Evolutionary conservation across 1,140 invertebrate species (phyloP), one percentile per base, ranked within the genome.

Genomic region (Drosophila busckii): DNA sequence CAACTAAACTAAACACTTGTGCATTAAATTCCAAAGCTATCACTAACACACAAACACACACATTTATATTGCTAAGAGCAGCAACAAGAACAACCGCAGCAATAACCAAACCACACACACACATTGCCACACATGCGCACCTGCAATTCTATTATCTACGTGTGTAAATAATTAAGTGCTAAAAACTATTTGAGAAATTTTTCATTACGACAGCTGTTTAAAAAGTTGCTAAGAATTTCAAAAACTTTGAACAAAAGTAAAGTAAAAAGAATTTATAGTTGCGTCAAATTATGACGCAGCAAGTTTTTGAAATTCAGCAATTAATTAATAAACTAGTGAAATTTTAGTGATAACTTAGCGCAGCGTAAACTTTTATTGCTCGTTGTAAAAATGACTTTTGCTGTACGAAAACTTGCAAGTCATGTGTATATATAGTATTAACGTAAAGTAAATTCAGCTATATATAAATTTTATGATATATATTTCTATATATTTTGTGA

Each of bases 101-200:
- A 7, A 44, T 17, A 31, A 9, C 13, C 28, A 31, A 12, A 3
- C 10, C 15, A 42, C 26, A 52, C 44, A 29, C 23, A 34, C 48
- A 38, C 49, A 48, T 56, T 48, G 13, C 28, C 44, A 54, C 16
- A 48, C 54, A 55, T 41, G 45, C 28, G 59, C 59, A 62, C 44
- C 26, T 38, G 42, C 44, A 62, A 61, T 28, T 31, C 25, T 31
- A 37, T 45, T 17, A 40, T 16, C 13, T 34, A 17, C 12, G 15
- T 26, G 46, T 44, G 38, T 37, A 42, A 17, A 25, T 20, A 16
- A 41, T 16, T 10, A 41, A 34, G 7, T 48, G 8, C 16, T 8
- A 4, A 35, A 20, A 34, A 8, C 32, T 17, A 35, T 17, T 2
- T 4, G 32, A 17, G n/a, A 3, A 37, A 19, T 37, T 2, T 20